Conservation (phyloP, 2,888 invertebrate species). For the Habrosyne pyritoides region DNA sequence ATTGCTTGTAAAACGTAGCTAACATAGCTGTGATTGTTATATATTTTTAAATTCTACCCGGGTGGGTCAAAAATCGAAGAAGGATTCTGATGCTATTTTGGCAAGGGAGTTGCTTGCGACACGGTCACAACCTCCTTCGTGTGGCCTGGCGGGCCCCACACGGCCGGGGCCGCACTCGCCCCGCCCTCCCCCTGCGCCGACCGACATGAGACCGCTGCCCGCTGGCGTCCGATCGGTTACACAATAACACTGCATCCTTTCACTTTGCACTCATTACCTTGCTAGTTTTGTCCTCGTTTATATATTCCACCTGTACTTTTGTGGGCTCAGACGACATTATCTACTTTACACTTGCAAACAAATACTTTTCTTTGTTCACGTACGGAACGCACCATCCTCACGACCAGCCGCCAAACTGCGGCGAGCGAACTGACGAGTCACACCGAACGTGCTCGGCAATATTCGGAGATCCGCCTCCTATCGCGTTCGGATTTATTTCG, state of each 20-base stretch:
- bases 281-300: slow-evolving; percentile 75
- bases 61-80: slow-evolving; percentile 29
- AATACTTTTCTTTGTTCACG: slow-evolving; percentile 77
- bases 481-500: slow-evolving; percentile 68
- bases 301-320: slow-evolving; percentile 79
- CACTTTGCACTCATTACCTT: slow-evolving; percentile 74
- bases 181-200: slow-evolving; percentile 83
- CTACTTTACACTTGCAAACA: slow-evolving; percentile 73
- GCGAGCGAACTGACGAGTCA: slow-evolving; percentile 75
- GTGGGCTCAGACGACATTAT: slow-evolving; percentile 81
- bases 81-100: slow-evolving; percentile 72
- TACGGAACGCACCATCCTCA: slow-evolving; percentile 79
- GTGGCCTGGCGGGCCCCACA: slow-evolving; percentile 84
- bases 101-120: slow-evolving; percentile 81
- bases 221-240: slow-evolving; percentile 79
- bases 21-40: slow-evolving; percentile 13
- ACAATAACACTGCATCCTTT: slow-evolving; percentile 73
- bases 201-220: slow-evolving; percentile 79
- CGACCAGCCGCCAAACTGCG: slow-evolving; percentile 82
- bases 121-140: slow-evolving; percentile 85
- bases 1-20: background rate
- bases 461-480: slow-evolving; percentile 82
- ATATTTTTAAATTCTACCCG: background rate
- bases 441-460: slow-evolving; percentile 66
- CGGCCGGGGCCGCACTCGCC: slow-evolving; percentile 80